Base-by-base conservation (phyloP, 2,888 invertebrate species). In the Noctua pronuba region DNA sequence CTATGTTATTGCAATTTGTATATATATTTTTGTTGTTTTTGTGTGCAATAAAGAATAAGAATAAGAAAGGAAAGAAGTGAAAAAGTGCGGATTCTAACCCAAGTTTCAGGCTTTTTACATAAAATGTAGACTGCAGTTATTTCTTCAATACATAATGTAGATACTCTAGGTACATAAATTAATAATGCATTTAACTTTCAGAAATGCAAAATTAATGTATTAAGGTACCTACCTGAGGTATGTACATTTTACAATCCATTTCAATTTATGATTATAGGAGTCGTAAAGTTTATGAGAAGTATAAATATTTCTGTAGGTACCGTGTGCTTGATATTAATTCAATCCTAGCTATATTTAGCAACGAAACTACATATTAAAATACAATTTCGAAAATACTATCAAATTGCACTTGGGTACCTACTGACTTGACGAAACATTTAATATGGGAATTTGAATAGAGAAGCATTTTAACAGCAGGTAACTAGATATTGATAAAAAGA, bases 221-320 rank as follows among this genome's bases (percentile, higher is more conserved):
- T 60, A n/a, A 62, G 7, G 24, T 38, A 65, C 35, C 7, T 38
- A 65, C 35, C 7, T 2, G 21, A 46, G 55, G 18, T 41, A 66
- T 68, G n/a, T 65, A 49, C 5, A 69, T 58, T 80, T 80, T 75
- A 75, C 28, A 69, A 44, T 80, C 41, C 49, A 65, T 44, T 60
- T 75, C 11, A 70, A 69, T 60, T 80, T 75, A 80, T 65, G 49
- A 52, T 75, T 46, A 55, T 62, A 58, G 49, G n/a, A 66, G 52
- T 81, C 69, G 44, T 80, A 66, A 75, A 80, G 16, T 70, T 81
- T 75, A 80, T 70, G 44, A 66, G 60, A 58, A 52, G 31, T 80
- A 49, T 73, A 66, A 35, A 73, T 80, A 58, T 74, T 64, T 68
- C 21, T 64, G 28, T 35, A 8, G 5, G 35, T n/a, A 52, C n/a